These are phyloP conservation scores for Lepidochrysops patricia DNA, from an alignment of 2,888 invertebrate genomes.

Conservation along the genomic window DNA sequence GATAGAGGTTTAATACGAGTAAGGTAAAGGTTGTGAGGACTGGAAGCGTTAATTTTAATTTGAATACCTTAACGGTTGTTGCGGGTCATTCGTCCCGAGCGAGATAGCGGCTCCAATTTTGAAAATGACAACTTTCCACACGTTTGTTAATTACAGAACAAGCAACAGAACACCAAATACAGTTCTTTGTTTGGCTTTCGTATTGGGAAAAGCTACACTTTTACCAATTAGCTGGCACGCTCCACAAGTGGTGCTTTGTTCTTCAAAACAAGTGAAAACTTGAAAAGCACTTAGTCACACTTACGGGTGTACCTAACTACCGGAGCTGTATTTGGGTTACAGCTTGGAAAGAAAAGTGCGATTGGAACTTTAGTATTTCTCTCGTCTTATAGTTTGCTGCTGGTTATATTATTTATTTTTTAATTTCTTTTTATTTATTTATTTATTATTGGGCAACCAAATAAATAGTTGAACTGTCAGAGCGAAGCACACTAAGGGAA, in stretches of 20 bases:
- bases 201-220: conserved; percentile 61
- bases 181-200: conserved; percentile 54
- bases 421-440: too few relatives aligned
- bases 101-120: conserved; percentile 15
- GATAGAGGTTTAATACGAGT: conserved; percentile 47
- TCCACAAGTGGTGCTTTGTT: conserved; percentile 55
- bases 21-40: conserved; percentile 34
- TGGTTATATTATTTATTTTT: too few relatives aligned
- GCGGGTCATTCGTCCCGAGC: conserved; percentile 20
- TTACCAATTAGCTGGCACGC: conserved; percentile 66
- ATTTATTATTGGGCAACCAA: not conserved
- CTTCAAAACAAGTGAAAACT: conserved; percentile 61
- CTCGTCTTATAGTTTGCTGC: not conserved
- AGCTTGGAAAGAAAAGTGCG: not conserved
- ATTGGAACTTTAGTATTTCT: not conserved
- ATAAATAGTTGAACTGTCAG: not conserved
- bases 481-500: not conserved
- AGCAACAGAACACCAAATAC: conserved; percentile 16
- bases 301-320: conserved; percentile 21
- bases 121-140: conserved; percentile 31
- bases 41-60: conserved; percentile 56
- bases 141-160: not conserved
- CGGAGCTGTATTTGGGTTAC: not conserved
- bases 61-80: conserved; percentile 33
- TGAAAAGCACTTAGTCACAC: conserved; percentile 41